A percentile compares a stretch with the other conserved stretches of the same genome.
Evolutionary conservation across 2,888 invertebrate genomes (phyloP).

Genomic region (Apoda limacodes): DNA sequence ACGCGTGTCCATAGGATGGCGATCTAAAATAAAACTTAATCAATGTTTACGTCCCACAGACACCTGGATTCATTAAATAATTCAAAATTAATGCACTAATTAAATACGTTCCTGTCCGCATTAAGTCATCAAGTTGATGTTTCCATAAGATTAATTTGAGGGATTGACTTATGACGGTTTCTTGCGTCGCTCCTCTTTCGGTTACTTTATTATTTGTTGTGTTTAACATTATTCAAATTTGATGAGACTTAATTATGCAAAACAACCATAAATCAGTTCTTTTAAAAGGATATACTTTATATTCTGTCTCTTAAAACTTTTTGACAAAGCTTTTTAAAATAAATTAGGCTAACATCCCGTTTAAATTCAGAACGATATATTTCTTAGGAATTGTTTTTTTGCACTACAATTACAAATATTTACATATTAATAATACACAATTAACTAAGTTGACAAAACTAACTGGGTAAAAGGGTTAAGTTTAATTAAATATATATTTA

Average conservation of each 20-base stretch:
- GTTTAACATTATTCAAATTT: constrained; percentile 64
- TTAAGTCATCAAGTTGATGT: constrained; percentile 59
- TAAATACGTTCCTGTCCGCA: constrained; percentile 58
- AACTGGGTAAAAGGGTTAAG: too few relatives aligned
- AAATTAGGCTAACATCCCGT: too few relatives aligned
- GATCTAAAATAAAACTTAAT: constrained; percentile 58
- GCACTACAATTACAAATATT: too few relatives aligned
- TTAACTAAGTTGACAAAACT: too few relatives aligned
- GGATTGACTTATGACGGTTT: constrained; percentile 60
- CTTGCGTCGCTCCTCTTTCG: constrained; percentile 41
- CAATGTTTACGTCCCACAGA: constrained; percentile 64
- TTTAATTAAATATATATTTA: too few relatives aligned
- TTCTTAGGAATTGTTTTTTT: too few relatives aligned
- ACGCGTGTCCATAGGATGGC: constrained; percentile 29
- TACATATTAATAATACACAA: too few relatives aligned
- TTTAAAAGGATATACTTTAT: too few relatives aligned
- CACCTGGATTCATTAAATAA: constrained; percentile 61
- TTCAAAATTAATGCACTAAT: constrained; percentile 64
- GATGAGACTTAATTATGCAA: constrained; percentile 67
- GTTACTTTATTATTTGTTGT: constrained; percentile 54
- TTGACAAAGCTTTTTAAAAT: too few relatives aligned
- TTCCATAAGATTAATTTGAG: constrained; percentile 54
- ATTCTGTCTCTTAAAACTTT: too few relatives aligned
- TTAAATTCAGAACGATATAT: too few relatives aligned
- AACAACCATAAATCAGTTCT: constrained; percentile 61